These are phyloP conservation scores for Microplitis manilae DNA, from an alignment of 2,888 invertebrate species.

Conservation along the genomic window DNA sequence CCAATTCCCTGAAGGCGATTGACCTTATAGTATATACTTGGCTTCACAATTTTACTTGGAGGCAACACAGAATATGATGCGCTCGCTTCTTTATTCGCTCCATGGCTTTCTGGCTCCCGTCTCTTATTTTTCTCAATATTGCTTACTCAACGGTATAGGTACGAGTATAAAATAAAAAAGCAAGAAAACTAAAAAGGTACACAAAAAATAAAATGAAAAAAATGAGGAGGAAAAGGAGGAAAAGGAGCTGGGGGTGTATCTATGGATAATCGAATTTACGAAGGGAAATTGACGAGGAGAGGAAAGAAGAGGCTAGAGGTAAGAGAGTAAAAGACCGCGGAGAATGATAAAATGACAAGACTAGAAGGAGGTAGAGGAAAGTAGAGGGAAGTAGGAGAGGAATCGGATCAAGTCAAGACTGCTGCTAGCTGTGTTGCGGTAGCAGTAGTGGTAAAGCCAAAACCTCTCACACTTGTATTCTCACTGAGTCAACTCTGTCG, in stretches of 20 bases:
- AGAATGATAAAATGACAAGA: constrained; percentile 32
- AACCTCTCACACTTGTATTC: constrained; percentile 59
- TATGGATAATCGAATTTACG: constrained; percentile 66
- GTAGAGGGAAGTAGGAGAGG: constrained; percentile 46
- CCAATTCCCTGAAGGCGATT: constrained; percentile 30
- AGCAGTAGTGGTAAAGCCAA: constrained; percentile 40
- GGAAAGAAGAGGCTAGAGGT: constrained; percentile 25
- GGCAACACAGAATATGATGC: not conserved
- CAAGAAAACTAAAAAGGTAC: constrained; percentile 18
- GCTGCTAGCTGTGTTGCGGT: constrained; percentile 50
- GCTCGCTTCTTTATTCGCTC: constrained; percentile 23
- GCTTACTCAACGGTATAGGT: constrained; percentile 50
- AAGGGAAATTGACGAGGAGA: constrained; percentile 62
- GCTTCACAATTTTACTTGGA: not conserved
- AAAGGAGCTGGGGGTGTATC: constrained; percentile 45
- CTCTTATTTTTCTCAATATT: constrained; percentile 43
- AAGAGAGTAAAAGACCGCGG: constrained; percentile 35
- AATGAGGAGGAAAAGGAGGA: constrained; percentile 38
- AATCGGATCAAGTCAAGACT: constrained; percentile 55
- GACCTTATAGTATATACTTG: constrained; percentile 21
- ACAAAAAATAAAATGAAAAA: constrained; percentile 2
- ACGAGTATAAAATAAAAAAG: constrained; percentile 19
- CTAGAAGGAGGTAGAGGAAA: constrained; percentile 26
- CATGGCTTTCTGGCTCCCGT: constrained; percentile 8
- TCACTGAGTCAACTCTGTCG: constrained; percentile 57